Percentiles rank a stretch among this genome's conserved stretches.
Conservation (phyloP, 2,113 vertebrate species). For the Cricetomys ansorgei region DNA sequence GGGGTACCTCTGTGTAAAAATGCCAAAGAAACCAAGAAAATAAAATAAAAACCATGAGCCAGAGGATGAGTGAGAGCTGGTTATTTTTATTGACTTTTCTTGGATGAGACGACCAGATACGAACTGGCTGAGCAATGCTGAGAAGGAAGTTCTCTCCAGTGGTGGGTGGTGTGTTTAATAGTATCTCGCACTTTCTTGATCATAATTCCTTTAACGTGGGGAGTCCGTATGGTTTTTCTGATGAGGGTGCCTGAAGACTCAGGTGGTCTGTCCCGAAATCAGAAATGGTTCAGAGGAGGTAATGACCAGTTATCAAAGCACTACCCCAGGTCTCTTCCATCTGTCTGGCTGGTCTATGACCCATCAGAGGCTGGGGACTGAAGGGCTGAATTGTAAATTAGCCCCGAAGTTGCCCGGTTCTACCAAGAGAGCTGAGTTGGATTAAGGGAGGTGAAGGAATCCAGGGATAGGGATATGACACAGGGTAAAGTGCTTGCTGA, state of each 20-base stretch:
- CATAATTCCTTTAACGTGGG: background rate
- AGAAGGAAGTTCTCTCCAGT: background rate
- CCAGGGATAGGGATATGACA: background rate
- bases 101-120: background rate
- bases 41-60: background rate
- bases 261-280: background rate
- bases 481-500: background rate
- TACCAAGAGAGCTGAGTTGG: background rate
- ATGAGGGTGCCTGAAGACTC: too few relatives aligned
- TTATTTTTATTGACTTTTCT: background rate
- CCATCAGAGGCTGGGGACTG: background rate
- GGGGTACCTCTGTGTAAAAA: background rate
- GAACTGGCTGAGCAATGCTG: background rate
- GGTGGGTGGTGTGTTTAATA: background rate
- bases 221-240: background rate
- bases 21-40: background rate
- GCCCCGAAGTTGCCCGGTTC: background rate
- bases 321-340: background rate
- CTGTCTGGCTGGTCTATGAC: too few relatives aligned
- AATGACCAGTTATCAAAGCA: background rate
- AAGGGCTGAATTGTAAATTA: background rate
- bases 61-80: background rate
- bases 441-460: background rate
- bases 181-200: background rate
- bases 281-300: background rate